These are phyloP conservation scores for Scomber japonicus DNA, from an alignment of 2,113 vertebrate species.

Conservation along the genomic window DNA sequence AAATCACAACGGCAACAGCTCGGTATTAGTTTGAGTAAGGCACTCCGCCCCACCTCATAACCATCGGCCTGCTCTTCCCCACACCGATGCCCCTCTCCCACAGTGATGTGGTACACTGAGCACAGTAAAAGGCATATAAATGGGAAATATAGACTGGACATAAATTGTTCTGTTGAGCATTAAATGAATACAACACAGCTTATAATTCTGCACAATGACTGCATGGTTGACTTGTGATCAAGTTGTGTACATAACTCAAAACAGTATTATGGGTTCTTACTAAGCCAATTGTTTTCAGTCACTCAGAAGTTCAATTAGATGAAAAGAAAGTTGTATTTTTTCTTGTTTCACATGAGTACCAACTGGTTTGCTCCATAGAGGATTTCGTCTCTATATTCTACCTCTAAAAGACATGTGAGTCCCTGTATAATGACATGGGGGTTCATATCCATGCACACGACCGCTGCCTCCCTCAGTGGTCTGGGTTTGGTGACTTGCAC, in stretches of 20 bases:
- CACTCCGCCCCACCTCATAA: slow-evolving; percentile 79
- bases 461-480: slow-evolving; percentile 45
- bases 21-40: slow-evolving; percentile 82
- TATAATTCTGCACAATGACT: slow-evolving; percentile 69
- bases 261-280: slow-evolving; percentile 65
- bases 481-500: slow-evolving; percentile 59
- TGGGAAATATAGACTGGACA: slow-evolving; percentile 71
- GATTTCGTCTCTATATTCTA: slow-evolving; percentile 43
- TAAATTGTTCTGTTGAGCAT: slow-evolving; percentile 55
- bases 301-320: slow-evolving; percentile 48
- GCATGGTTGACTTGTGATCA: slow-evolving; percentile 59
- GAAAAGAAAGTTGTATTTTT: slow-evolving; percentile 5
- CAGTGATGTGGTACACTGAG: slow-evolving; percentile 87
- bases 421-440: slow-evolving; percentile 64
- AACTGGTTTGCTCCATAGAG: slow-evolving; percentile 51
- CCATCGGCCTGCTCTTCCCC: slow-evolving; percentile 58
- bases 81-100: slow-evolving; percentile 79
- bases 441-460: slow-evolving; percentile 69
- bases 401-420: slow-evolving; percentile 62
- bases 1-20: slow-evolving; percentile 62
- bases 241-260: slow-evolving; percentile 61
- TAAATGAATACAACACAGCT: slow-evolving; percentile 74
- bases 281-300: slow-evolving; percentile 65
- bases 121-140: slow-evolving; percentile 85
- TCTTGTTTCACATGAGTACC: slow-evolving; percentile 37